Conservation (phyloP, 2,113 vertebrate genomes). For the Otocyon megalotis region DNA sequence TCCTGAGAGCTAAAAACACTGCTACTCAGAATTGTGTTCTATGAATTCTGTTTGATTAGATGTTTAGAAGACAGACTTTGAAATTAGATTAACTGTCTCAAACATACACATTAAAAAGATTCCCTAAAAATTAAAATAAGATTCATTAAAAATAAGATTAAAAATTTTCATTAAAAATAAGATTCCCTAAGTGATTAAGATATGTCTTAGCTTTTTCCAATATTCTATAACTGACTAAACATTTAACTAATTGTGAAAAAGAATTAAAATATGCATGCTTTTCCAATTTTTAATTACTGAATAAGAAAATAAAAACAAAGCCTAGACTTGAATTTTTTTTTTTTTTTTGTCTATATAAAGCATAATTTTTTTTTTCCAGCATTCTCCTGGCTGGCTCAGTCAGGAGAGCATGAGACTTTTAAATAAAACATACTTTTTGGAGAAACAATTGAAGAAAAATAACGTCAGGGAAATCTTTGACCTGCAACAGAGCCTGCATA, state of each 20-base stretch:
- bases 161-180: background rate
- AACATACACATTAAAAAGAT: background rate
- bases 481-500: background rate
- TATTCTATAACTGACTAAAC: background rate
- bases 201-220: background rate
- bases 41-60: conserved; percentile 47
- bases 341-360: background rate
- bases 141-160: too few relatives aligned
- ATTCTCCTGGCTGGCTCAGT: background rate
- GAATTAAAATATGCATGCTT: background rate
- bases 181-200: background rate
- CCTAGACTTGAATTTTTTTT: background rate
- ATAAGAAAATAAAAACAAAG: background rate
- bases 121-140: background rate
- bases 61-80: conserved; percentile 41
- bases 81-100: conserved; percentile 51
- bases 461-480: background rate
- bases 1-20: background rate
- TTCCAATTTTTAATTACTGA: conserved; percentile 6
- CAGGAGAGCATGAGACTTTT: background rate
- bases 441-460: background rate
- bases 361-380: background rate
- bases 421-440: background rate
- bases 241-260: conserved; percentile 36
- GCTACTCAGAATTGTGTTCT: conserved; percentile 1